Evolutionary conservation across 2,113 vertebrate species (phyloP).

Genomic region (Balaeniceps rex): DNA sequence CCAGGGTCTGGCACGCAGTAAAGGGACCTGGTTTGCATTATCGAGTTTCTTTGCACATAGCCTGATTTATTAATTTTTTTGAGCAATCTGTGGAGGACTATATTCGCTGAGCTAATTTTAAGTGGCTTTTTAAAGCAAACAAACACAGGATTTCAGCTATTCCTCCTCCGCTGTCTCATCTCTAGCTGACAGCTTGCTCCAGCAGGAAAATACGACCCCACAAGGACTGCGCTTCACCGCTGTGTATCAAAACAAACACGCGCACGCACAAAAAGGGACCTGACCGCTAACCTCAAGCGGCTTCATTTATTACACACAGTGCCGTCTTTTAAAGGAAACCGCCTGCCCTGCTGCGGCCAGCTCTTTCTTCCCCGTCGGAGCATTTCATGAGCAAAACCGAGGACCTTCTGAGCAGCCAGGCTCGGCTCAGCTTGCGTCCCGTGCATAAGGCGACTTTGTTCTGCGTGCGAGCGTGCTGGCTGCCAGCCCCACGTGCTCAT

Average conservation of each 20-base stretch:
- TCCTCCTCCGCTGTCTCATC: not conserved
- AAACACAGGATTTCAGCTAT: not conserved
- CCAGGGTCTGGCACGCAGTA: not conserved
- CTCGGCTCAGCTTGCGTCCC: not conserved
- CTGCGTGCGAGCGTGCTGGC: not conserved
- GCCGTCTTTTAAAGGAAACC: not conserved
- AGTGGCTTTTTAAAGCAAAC: constrained; percentile 49
- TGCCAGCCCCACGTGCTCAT: not conserved
- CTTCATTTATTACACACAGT: not conserved
- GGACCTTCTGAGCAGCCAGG: not conserved
- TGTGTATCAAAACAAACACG: not conserved
- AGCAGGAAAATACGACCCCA: not conserved
- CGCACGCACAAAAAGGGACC: not conserved
- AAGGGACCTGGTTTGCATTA: constrained; percentile 13
- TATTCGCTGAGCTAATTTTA: not conserved
- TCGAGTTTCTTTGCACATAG: not conserved
- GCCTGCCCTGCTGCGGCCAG: not conserved
- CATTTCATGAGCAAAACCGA: not conserved
- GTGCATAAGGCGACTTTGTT: not conserved
- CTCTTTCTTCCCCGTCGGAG: not conserved
- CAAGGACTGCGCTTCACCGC: not conserved
- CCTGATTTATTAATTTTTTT: constrained; percentile 7
- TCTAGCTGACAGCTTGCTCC: constrained; percentile 2
- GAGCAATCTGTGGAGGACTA: not conserved
- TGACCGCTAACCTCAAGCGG: not conserved